These are phyloP conservation scores for Philotrypesis tridentata DNA, from an alignment of 1,140 invertebrate species.

Conservation along the genomic window DNA sequence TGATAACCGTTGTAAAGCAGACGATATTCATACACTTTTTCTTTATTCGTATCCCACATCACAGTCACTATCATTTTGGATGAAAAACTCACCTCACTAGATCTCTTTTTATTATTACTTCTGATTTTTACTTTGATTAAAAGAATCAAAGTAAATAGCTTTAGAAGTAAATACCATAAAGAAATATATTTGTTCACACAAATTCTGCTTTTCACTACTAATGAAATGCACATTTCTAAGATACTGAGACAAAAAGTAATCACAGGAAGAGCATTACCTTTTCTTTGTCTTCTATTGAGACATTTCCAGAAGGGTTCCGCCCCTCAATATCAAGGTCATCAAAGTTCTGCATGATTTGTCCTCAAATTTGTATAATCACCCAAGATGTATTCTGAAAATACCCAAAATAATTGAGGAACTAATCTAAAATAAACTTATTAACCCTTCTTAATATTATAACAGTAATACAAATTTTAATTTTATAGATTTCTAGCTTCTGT, in stretches of 20 bases:
- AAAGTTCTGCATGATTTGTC: slow-evolving; percentile 69
- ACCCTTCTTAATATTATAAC: slow-evolving; percentile 10
- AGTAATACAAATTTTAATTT: slow-evolving; percentile 35
- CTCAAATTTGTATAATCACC: slow-evolving; percentile 49
- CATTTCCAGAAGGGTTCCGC: slow-evolving; percentile 67
- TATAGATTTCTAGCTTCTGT: background rate
- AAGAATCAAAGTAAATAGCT: slow-evolving; percentile 47
- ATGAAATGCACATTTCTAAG: slow-evolving; percentile 37
- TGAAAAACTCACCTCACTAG: slow-evolving; percentile 40
- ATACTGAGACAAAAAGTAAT: background rate
- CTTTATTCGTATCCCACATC: slow-evolving; percentile 42
- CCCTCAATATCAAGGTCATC: slow-evolving; percentile 73
- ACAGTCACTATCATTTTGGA: slow-evolving; percentile 42
- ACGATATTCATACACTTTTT: slow-evolving; percentile 36
- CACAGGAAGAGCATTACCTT: slow-evolving; percentile 65
- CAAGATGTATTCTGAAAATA: slow-evolving; percentile 64
- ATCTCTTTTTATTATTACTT: slow-evolving; percentile 35
- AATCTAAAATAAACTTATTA: slow-evolving; percentile 23
- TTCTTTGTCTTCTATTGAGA: slow-evolving; percentile 70
- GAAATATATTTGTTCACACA: background rate
- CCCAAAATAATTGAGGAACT: slow-evolving; percentile 47
- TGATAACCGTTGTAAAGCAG: slow-evolving; percentile 41
- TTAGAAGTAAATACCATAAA: slow-evolving; percentile 46
- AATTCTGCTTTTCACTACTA: slow-evolving; percentile 18
- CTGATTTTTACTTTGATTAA: slow-evolving; percentile 46